These are phyloP conservation scores for Bergia sp. DNA, from an alignment of 92 coral and sea anemone genomes.

Conservation along the genomic window DNA sequence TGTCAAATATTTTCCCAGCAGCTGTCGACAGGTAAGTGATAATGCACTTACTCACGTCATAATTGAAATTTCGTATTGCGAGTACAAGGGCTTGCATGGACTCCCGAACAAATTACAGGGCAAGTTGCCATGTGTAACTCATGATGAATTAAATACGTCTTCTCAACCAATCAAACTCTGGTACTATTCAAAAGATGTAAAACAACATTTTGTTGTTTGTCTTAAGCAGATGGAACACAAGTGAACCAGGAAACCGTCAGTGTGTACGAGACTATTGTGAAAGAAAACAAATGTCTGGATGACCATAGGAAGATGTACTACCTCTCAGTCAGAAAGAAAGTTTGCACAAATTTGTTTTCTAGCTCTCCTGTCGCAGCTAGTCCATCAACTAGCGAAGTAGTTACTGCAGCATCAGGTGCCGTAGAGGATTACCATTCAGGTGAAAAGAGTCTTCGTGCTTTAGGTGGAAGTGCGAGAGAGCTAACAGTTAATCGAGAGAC, in stretches of 20 bases:
- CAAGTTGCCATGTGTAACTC: too few relatives aligned
- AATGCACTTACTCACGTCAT: too few relatives aligned
- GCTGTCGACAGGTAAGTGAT: too few relatives aligned
- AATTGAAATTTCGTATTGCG: too few relatives aligned
- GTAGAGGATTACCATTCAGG: neutral
- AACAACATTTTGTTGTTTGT: too few relatives aligned
- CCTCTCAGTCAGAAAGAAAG: conserved; percentile 2
- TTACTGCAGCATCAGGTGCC: neutral
- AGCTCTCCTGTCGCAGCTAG: neutral
- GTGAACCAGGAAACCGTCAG: neutral
- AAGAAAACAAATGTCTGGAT: conserved; percentile 32
- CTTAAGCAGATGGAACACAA: neutral
- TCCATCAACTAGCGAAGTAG: neutral
- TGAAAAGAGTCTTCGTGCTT: neutral
- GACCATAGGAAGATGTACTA: neutral
- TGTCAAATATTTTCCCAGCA: too few relatives aligned
- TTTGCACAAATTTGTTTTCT: neutral
- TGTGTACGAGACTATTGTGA: conserved; percentile 13
- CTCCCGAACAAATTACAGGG: too few relatives aligned
- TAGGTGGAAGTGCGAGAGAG: neutral
- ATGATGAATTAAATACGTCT: too few relatives aligned
- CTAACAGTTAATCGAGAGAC: neutral
- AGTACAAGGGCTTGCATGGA: too few relatives aligned
- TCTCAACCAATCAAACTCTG: too few relatives aligned
- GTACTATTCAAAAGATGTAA: too few relatives aligned